Percentiles rank a stretch among this genome's conserved stretches.
Evolutionary conservation across 1,140 invertebrate species (phyloP).

Genomic region (Potamilus streckersoni): DNA sequence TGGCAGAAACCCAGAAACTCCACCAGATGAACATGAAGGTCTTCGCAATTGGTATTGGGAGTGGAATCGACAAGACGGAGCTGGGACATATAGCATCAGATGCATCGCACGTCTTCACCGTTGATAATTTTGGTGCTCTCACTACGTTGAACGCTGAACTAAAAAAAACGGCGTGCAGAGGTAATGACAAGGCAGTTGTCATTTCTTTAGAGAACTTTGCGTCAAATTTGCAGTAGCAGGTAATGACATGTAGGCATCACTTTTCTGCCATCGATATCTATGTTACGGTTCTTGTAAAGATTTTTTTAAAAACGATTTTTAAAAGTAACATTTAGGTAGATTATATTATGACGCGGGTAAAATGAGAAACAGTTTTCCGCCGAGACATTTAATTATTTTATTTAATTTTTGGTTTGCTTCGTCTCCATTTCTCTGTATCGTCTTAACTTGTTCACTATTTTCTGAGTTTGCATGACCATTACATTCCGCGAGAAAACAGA

Average conservation of each 20-base stretch:
- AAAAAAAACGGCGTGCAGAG: slow-evolving; percentile 45
- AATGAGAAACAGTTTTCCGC: too few species aligned
- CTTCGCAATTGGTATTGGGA: slow-evolving; percentile 51
- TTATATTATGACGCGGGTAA: too few species aligned
- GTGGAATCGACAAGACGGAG: slow-evolving; percentile 34
- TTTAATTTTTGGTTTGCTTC: too few species aligned
- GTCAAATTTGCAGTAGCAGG: background rate
- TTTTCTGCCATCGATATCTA: background rate
- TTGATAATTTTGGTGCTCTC: slow-evolving; percentile 41
- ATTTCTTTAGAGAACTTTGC: background rate
- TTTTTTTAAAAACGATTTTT: too few species aligned
- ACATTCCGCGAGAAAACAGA: too few species aligned
- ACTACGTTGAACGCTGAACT: slow-evolving; percentile 38
- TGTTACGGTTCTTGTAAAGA: too few species aligned
- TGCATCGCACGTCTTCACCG: slow-evolving; percentile 38
- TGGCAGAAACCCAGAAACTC: slow-evolving; percentile 19
- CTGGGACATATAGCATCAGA: slow-evolving; percentile 41
- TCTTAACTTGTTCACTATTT: too few species aligned
- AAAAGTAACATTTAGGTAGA: too few species aligned
- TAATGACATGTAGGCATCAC: background rate
- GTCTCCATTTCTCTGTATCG: too few species aligned
- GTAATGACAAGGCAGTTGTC: slow-evolving; percentile 8
- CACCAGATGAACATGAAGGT: slow-evolving; percentile 30
- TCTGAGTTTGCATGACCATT: too few species aligned
- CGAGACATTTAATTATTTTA: too few species aligned